Evolutionary conservation across 2,888 invertebrate species (phyloP).

Genomic region (Tipula confusa): DNA sequence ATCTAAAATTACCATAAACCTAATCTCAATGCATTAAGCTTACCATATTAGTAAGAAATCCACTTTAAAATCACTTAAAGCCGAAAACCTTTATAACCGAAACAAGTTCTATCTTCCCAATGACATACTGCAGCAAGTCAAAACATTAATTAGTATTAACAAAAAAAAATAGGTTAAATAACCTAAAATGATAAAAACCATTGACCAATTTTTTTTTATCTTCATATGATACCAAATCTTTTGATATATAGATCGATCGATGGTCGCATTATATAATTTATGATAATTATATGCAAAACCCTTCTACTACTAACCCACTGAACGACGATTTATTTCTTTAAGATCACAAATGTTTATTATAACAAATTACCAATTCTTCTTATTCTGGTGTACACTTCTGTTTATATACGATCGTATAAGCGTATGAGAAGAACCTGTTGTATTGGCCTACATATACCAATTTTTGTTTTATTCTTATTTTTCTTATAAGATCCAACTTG

Average conservation of each 20-base stretch:
- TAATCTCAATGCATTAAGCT: neutral
- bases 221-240: neutral
- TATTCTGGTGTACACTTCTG: neutral
- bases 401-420: neutral
- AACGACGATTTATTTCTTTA: neutral
- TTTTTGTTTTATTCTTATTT: conserved; percentile 12
- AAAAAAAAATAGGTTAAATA: neutral
- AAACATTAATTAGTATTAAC: neutral
- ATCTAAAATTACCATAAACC: neutral
- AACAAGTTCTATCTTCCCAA: neutral
- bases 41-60: neutral
- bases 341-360: neutral
- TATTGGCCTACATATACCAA: neutral
- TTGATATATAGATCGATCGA: neutral
- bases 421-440: neutral
- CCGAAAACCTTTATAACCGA: neutral
- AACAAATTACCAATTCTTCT: conserved; percentile 13
- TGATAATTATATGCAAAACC: conserved; percentile 4
- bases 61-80: neutral
- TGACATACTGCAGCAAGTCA: neutral
- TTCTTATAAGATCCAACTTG: neutral
- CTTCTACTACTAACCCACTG: conserved; percentile 12
- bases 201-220: neutral
- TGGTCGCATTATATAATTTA: neutral
- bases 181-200: neutral